Evolutionary conservation across 2,888 invertebrate species (phyloP).

Genomic region (Eupsilia transversa): DNA sequence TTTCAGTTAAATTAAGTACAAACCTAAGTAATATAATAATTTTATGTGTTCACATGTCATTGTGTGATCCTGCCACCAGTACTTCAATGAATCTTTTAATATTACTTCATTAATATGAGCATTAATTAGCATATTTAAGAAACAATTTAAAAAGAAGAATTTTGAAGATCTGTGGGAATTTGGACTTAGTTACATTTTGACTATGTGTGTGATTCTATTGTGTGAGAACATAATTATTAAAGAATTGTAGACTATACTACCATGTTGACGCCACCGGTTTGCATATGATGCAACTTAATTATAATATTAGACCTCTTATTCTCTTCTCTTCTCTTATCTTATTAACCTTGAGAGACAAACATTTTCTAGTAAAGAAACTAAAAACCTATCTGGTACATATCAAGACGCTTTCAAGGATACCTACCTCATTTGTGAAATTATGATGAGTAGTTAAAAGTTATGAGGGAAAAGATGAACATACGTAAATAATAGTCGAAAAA

Average conservation of each 20-base stretch:
- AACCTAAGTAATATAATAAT: not conserved
- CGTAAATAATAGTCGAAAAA: too few species aligned
- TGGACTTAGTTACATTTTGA: not conserved
- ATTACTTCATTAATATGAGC: conserved; percentile 26
- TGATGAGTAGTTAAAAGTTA: too few species aligned
- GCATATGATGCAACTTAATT: not conserved
- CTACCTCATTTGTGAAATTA: too few species aligned
- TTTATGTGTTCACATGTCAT: not conserved
- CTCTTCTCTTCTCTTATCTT: too few species aligned
- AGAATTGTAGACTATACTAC: not conserved
- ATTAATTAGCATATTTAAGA: conserved; percentile 34
- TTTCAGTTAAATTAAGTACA: conserved; percentile 10
- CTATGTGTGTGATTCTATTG: not conserved
- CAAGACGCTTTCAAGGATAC: too few species aligned
- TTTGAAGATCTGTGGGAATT: not conserved
- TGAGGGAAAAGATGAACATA: too few species aligned
- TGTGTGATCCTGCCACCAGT: conserved; percentile 6
- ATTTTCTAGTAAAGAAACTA: not conserved
- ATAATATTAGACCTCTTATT: not conserved
- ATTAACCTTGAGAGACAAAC: not conserved
- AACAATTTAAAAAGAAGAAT: not conserved
- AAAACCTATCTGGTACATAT: too few species aligned
- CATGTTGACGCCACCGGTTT: not conserved
- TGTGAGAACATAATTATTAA: not conserved
- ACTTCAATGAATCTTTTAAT: conserved; percentile 9